Evolutionary conservation across 2,113 vertebrate genomes (phyloP).

Genomic region (Lepisosteus oculatus): DNA sequence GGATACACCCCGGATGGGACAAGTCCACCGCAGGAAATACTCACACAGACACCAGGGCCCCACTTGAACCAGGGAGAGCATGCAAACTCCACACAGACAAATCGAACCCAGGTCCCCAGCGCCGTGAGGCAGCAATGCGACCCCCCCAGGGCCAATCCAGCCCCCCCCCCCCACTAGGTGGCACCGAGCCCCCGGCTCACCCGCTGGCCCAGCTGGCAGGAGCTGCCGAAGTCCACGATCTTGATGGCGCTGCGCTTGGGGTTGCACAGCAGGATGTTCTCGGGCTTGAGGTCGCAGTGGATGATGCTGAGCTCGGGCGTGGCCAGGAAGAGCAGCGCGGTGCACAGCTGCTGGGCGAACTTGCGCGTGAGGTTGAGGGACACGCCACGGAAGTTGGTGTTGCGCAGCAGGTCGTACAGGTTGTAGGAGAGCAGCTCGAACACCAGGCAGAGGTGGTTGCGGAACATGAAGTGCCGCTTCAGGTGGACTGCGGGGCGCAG

Average conservation of each 20-base stretch:
- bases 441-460: constrained; percentile 94
- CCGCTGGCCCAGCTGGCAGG: constrained; percentile 90
- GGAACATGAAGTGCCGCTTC: constrained; percentile 97
- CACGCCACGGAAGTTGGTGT: constrained; percentile 92
- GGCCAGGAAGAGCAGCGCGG: constrained; percentile 89
- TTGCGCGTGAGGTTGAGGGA: constrained; percentile 92
- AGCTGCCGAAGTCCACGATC: constrained; percentile 91
- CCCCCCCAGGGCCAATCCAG: neutral
- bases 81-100: neutral
- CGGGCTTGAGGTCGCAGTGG: constrained; percentile 94
- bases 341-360: constrained; percentile 93
- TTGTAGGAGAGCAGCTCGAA: constrained; percentile 95
- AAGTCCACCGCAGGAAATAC: no score
- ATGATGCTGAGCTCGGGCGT: constrained; percentile 94
- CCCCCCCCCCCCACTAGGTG: constrained; percentile 15
- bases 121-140: neutral
- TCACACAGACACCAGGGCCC: no score
- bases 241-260: constrained; percentile 93
- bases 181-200: constrained; percentile 44
- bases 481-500: constrained; percentile 74
- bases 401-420: constrained; percentile 89
- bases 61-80: no score
- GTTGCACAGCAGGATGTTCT: constrained; percentile 93
- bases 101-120: neutral
- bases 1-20: no score